phyloP scores from a whole-genome alignment of 2,113 vertebrate species.

The Silurus glanis region DNA sequence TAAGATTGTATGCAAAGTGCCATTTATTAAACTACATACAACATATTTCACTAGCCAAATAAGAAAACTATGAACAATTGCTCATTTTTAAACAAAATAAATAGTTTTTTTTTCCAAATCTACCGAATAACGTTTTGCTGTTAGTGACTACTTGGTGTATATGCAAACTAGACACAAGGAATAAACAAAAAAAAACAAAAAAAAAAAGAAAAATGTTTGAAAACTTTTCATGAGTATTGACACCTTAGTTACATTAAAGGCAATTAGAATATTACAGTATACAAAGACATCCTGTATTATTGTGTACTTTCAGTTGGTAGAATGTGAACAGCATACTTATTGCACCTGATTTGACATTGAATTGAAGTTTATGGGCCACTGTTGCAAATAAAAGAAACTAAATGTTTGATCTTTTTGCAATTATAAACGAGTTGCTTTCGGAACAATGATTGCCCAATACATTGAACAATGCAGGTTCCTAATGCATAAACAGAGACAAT shows the following conservation, averaged over 20 bases:
- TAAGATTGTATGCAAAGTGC: background rate
- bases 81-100: background rate
- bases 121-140: background rate
- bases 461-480: constrained; percentile 23
- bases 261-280: background rate
- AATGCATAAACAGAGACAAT: constrained; percentile 27
- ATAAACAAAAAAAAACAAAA: background rate
- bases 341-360: background rate
- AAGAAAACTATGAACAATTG: background rate
- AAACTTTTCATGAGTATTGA: background rate
- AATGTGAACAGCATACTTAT: background rate
- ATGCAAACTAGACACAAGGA: background rate
- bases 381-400: background rate
- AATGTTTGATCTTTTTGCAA: constrained; percentile 7
- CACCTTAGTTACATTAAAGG: background rate
- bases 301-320: background rate
- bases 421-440: background rate
- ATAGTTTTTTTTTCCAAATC: background rate
- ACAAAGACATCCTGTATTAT: background rate
- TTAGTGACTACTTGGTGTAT: background rate
- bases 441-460: constrained; percentile 33
- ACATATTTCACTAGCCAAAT: background rate
- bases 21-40: background rate
- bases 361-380: background rate
- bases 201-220: background rate